Percentiles rank a stretch among this genome's conserved stretches.
Evolutionary conservation across 2,888 invertebrate species (phyloP).

Genomic region (Drosophila kuntzei): DNA sequence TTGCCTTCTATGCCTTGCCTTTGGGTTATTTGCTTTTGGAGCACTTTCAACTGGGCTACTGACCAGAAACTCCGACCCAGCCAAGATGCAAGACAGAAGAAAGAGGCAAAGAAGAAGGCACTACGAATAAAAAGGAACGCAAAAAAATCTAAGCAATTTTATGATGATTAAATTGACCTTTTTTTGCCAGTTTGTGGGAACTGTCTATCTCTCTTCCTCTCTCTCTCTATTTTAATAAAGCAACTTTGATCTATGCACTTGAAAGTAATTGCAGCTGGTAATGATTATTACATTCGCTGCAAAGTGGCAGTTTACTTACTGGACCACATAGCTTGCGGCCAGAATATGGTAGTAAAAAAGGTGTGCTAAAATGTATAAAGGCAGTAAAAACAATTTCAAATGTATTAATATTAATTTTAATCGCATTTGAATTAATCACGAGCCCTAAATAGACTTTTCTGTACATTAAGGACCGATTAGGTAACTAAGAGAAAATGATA

Average conservation of each 20-base stretch:
- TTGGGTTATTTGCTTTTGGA: conserved; percentile 63
- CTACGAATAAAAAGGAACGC: conserved; percentile 6
- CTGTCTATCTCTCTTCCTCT: neutral
- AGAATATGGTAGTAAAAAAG: neutral
- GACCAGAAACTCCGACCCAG: neutral
- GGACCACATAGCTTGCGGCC: conserved; percentile 42
- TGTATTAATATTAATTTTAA: neutral
- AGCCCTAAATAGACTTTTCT: neutral
- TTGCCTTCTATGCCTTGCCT: conserved; percentile 32
- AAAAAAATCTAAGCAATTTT: conserved; percentile 68
- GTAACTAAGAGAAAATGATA: too few relatives aligned
- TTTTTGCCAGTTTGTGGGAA: conserved; percentile 51
- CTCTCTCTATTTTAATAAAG: conserved; percentile 51
- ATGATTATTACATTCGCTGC: conserved; percentile 53
- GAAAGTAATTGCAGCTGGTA: conserved; percentile 60
- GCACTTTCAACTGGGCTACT: conserved; percentile 46
- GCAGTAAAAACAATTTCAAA: neutral
- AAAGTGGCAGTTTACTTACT: conserved; percentile 20
- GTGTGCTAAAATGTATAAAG: neutral
- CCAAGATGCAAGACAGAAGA: neutral
- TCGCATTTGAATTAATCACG: neutral
- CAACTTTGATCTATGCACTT: conserved; percentile 68
- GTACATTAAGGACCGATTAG: neutral
- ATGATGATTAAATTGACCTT: conserved; percentile 83
- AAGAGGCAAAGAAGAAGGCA: neutral